phyloP scores from a whole-genome alignment of 2,888 invertebrate species.

The Diploptera punctata region DNA sequence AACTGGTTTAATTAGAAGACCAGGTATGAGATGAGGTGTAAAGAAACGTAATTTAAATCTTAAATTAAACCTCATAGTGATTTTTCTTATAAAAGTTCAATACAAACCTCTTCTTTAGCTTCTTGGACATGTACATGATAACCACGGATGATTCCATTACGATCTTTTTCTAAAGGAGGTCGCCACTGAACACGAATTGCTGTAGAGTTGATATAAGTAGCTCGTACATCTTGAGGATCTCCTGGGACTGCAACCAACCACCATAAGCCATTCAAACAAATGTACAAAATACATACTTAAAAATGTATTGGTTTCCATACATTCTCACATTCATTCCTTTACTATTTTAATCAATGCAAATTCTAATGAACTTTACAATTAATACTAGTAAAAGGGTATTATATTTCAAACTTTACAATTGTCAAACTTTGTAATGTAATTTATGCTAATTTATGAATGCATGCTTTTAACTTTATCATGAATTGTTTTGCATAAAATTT shows the following conservation, averaged over 20 bases:
- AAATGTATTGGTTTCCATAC: slow-evolving; percentile 16
- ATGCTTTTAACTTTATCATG: no score
- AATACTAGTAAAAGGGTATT: not conserved
- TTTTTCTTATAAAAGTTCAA: no score
- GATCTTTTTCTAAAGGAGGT: slow-evolving; percentile 88
- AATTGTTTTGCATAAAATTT: no score
- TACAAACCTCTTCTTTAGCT: slow-evolving; percentile 77
- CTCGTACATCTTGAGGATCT: slow-evolving; percentile 92
- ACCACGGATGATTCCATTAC: slow-evolving; percentile 94
- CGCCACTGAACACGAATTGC: slow-evolving; percentile 95
- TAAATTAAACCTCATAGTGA: no score
- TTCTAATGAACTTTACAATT: no score
- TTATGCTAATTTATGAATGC: no score
- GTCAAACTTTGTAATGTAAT: no score
- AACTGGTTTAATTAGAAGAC: no score
- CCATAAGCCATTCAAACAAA: not conserved
- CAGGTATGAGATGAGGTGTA: no score
- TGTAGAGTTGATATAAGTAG: slow-evolving; percentile 92
- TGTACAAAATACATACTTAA: not conserved
- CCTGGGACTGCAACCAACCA: slow-evolving; percentile 85
- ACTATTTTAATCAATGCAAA: not conserved
- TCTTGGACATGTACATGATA: slow-evolving; percentile 97
- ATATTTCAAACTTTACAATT: not conserved
- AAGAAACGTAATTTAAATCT: no score
- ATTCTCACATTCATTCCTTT: slow-evolving; percentile 29